phyloP scores from a whole-genome alignment of 2,888 invertebrate genomes.

The Hypena proboscidalis region DNA sequence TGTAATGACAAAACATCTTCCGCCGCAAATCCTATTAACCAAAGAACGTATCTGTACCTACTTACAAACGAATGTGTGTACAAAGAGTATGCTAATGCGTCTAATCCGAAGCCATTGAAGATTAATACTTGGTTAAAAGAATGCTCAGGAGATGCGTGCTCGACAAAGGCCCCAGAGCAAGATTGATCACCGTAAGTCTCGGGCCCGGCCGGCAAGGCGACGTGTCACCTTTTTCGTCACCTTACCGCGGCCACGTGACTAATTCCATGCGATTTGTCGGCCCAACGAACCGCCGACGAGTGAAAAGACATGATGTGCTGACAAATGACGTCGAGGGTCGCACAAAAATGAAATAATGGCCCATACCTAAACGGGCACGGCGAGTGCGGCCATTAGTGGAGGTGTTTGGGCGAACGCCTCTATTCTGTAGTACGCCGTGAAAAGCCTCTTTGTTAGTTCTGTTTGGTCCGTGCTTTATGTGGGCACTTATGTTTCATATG shows the following conservation, averaged over 20 bases:
- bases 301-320: conserved; percentile 83
- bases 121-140: conserved; percentile 51
- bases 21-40: conserved; percentile 10
- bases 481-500: conserved; percentile 78
- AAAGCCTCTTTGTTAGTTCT: conserved; percentile 82
- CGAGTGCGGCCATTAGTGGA: conserved; percentile 79
- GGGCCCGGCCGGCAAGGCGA: conserved; percentile 61
- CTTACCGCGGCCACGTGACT: conserved; percentile 81
- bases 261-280: conserved; percentile 82
- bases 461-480: conserved; percentile 81
- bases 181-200: conserved; percentile 75
- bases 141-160: conserved; percentile 64
- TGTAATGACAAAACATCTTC: not conserved
- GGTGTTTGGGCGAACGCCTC: conserved; percentile 84
- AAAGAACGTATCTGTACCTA: conserved; percentile 7
- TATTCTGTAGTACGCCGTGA: conserved; percentile 80
- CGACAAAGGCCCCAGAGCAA: conserved; percentile 68
- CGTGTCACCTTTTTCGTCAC: conserved; percentile 84
- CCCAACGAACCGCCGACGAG: conserved; percentile 72
- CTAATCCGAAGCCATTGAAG: conserved; percentile 60
- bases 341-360: conserved; percentile 84
- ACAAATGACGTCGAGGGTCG: conserved; percentile 82
- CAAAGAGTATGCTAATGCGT: conserved; percentile 58
- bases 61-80: conserved; percentile 18
- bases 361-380: conserved; percentile 79